Evolutionary conservation across 2,888 invertebrate species (phyloP).

Genomic region (Cryptocephalus moraei): DNA sequence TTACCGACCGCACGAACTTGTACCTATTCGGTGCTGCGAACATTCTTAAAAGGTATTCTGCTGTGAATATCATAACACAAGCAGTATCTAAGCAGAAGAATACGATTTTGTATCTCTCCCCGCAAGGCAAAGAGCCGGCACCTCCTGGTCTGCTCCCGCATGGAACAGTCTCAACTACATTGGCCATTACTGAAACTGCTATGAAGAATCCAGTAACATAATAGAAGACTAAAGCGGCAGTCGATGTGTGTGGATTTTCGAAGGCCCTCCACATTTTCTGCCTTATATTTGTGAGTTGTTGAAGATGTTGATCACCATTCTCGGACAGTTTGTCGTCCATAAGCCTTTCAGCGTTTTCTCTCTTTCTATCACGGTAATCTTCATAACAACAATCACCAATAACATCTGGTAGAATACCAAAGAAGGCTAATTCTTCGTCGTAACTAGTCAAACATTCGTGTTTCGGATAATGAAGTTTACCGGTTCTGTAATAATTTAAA

Average conservation of each 20-base stretch:
- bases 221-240: slow-evolving; percentile 98
- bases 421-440: slow-evolving; percentile 98
- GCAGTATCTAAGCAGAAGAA: slow-evolving; percentile 99
- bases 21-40: slow-evolving; percentile 98
- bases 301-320: slow-evolving; percentile 81
- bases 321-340: slow-evolving; percentile 95
- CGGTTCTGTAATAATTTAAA: slow-evolving; percentile 96
- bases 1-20: slow-evolving; percentile 95
- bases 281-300: slow-evolving; percentile 77
- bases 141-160: slow-evolving; percentile 82
- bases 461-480: slow-evolving; percentile 98
- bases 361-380: slow-evolving; percentile 96
- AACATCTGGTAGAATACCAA: slow-evolving; percentile 94
- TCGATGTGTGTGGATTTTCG: slow-evolving; percentile 98
- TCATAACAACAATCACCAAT: slow-evolving; percentile 99
- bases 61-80: slow-evolving; percentile 99
- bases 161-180: slow-evolving; percentile 95
- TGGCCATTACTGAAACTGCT: slow-evolving; percentile 98
- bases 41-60: slow-evolving; percentile 88
- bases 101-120: slow-evolving; percentile 94
- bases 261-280: slow-evolving; percentile 99
- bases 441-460: slow-evolving; percentile 98
- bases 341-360: slow-evolving; percentile 96
- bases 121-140: slow-evolving; percentile 85
- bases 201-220: slow-evolving; percentile 99